Conservation (phyloP, 2,888 invertebrate genomes). For the Sympetrum striolatum region DNA sequence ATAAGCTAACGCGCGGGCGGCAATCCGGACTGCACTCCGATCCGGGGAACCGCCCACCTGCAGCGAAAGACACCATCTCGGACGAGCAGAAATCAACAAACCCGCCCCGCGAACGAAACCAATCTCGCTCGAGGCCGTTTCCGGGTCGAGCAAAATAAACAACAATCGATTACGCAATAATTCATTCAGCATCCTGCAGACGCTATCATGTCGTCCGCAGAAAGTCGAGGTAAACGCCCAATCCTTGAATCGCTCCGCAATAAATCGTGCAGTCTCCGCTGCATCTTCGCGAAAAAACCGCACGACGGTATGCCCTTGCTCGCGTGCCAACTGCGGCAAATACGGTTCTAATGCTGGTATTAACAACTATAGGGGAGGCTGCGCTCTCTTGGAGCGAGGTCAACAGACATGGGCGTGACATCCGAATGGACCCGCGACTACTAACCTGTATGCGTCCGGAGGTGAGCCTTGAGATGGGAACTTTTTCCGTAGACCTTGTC, state of each 20-base stretch:
- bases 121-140: neutral
- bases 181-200: neutral
- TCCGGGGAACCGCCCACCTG: slow-evolving; percentile 28
- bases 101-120: neutral
- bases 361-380: neutral
- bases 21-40: neutral
- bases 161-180: neutral
- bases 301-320: neutral
- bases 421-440: slow-evolving; percentile 47
- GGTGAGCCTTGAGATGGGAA: slow-evolving; percentile 71
- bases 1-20: too few species aligned
- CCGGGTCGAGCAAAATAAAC: neutral
- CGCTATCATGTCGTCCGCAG: neutral
- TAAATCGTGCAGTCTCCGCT: neutral
- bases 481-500: slow-evolving; percentile 71
- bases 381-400: neutral
- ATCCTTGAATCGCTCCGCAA: neutral
- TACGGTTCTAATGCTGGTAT: neutral
- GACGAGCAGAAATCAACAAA: neutral
- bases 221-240: neutral
- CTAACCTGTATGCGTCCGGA: slow-evolving; percentile 71
- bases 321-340: neutral
- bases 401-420: neutral
- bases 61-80: neutral
- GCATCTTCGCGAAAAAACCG: neutral